phyloP scores from a whole-genome alignment of 1,140 invertebrate genomes.

The Tigriopus japonicus region DNA sequence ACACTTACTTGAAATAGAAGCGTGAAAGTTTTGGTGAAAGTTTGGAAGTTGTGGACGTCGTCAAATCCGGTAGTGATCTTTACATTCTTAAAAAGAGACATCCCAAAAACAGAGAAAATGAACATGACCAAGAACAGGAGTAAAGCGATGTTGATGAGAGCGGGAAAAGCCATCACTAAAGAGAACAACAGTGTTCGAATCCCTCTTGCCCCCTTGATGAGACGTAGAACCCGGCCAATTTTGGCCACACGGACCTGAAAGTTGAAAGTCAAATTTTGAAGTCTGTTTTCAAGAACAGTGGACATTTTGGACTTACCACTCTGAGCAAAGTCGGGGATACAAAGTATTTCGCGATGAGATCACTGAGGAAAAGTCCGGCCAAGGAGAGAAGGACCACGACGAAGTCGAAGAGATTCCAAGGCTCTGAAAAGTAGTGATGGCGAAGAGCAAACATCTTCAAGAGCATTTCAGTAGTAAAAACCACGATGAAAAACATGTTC shows the following conservation, averaged over 20 bases:
- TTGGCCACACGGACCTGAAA: conserved; percentile 64
- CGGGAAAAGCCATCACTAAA: conserved; percentile 89
- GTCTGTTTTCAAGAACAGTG: no score
- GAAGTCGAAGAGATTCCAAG: conserved; percentile 99
- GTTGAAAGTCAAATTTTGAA: no score
- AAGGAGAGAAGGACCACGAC: conserved; percentile 37
- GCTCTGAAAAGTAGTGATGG: conserved; percentile 95
- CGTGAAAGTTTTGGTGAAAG: conserved; percentile 95
- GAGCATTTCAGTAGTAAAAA: conserved; percentile 92
- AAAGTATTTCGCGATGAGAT: conserved; percentile 92
- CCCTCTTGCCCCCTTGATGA: conserved; percentile 93
- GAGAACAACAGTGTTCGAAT: conserved; percentile 91
- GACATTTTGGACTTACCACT: conserved; percentile 47
- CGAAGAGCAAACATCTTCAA: conserved; percentile 90
- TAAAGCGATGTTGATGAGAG: conserved; percentile 94
- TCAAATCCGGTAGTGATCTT: conserved; percentile 44
- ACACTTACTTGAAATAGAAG: conserved; percentile 96
- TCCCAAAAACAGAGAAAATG: conserved; percentile 96
- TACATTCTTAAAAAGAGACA: conserved; percentile 98
- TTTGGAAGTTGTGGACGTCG: conserved; percentile 94
- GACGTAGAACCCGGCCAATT: conserved; percentile 82
- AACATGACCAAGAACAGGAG: conserved; percentile 96
- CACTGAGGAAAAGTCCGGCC: conserved; percentile 76
- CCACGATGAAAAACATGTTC: conserved; percentile 93
- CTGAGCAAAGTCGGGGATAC: conserved; percentile 89